phyloP scores from a whole-genome alignment of 1,140 invertebrate species.

The Dreissena rostriformis region DNA sequence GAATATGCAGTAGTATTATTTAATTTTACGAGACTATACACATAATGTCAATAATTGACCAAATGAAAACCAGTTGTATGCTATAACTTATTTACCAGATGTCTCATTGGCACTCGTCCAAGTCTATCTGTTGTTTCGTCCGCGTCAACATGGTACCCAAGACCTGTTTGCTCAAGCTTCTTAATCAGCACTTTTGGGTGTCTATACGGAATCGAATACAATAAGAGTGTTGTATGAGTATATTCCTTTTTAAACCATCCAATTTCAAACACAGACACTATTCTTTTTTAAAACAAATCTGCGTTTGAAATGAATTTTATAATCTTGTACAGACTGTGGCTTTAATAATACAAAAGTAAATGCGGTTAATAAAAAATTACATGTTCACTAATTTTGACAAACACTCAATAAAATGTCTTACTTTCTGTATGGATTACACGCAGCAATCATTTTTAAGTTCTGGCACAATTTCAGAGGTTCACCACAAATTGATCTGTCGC shows the following conservation, averaged over 20 bases:
- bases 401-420: conserved; percentile 57
- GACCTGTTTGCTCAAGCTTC: conserved; percentile 73
- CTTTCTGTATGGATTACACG: conserved; percentile 76
- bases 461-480: conserved; percentile 39
- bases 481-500: conserved; percentile 69
- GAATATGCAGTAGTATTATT: too few relatives aligned
- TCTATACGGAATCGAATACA: conserved; percentile 50
- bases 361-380: too few relatives aligned
- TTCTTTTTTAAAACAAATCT: too few relatives aligned
- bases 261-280: too few relatives aligned
- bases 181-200: conserved; percentile 75
- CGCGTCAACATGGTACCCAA: conserved; percentile 75
- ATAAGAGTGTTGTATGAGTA: too few relatives aligned
- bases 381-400: conserved; percentile 39
- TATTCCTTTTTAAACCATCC: too few relatives aligned
- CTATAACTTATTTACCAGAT: conserved; percentile 76
- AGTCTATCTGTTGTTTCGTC: conserved; percentile 72
- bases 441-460: conserved; percentile 68
- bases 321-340: conserved; percentile 74
- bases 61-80: not conserved
- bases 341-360: conserved; percentile 38
- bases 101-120: conserved; percentile 75
- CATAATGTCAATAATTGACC: too few relatives aligned
- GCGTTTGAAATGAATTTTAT: conserved; percentile 12
- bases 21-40: too few relatives aligned